Evolutionary conservation across 1,140 invertebrate genomes (phyloP), one percentile per base, ranked within the genome.

Genomic region (Grapholita molesta): DNA sequence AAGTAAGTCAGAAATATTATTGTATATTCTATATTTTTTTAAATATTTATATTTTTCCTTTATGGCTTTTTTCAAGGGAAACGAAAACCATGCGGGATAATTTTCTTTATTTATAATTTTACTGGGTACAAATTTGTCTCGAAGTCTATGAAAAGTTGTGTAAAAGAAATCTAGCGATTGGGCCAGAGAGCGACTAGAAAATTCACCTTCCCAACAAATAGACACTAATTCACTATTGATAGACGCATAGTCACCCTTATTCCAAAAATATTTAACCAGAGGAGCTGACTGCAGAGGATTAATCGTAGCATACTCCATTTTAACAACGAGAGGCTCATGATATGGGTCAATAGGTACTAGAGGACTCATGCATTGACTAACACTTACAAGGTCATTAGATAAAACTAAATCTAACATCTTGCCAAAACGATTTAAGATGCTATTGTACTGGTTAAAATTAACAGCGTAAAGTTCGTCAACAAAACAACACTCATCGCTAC

Each of bases 291-390:
- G 15, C 25, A 65, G 12, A n/a, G 30, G n/a, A 18, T 3, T 4
- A 4, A 35, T 18, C 3, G 12, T 33, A 18, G 12, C 12, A 21
- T 23, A 35, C 18, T 65, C 3, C 1, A 65, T 65, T 12, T 28
- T 35, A 18, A 65, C n/a, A 18, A 32, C 2, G 9, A 65, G 8
- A 21, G 64, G 11, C 5, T 35, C 33, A 21, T 65, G 64, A 32
- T 33, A 24, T 1, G 28, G 64, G 21, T 65, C 64, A 65, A 65
- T 65, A 18, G 64, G 64, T 15, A 65, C 64, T 21, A 65, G 6
- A 0, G 64, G 30, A 18, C 33, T 32, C 12, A 18, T 21, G 23
- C 64, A 65, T 18, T 35, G 28, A 8, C 28, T 21, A 25, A 65
- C 64, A 5, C 1, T 5, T 18, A 65, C 28, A 15, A 21, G 2